Evolutionary conservation across 2,113 vertebrate genomes (phyloP).

Genomic region (Pollachius pollachius): DNA sequence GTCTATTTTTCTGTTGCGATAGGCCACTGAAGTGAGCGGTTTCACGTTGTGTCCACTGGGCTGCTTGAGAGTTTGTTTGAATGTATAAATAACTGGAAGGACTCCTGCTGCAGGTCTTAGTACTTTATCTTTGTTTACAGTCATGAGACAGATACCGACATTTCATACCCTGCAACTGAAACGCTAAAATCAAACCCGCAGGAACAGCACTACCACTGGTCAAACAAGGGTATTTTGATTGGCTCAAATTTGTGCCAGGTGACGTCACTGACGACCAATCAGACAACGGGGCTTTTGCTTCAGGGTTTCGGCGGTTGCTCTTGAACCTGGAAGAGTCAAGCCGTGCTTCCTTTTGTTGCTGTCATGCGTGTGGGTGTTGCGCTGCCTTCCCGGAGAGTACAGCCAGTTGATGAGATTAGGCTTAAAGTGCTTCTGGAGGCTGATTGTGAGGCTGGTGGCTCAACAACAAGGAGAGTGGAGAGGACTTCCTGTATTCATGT

Average conservation of each 20-base stretch:
- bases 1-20: constrained; percentile 9
- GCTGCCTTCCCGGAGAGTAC: too few species aligned
- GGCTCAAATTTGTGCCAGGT: constrained; percentile 2
- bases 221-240: not conserved
- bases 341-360: too few species aligned
- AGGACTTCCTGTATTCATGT: too few species aligned
- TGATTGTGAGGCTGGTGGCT: too few species aligned
- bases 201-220: not conserved
- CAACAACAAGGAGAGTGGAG: too few species aligned
- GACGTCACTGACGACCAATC: constrained; percentile 11
- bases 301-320: too few species aligned
- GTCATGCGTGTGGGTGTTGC: too few species aligned
- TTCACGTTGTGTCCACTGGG: constrained; percentile 38
- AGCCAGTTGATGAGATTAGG: too few species aligned
- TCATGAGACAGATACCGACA: constrained; percentile 55
- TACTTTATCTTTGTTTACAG: constrained; percentile 61
- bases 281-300: too few species aligned
- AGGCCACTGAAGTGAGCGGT: constrained; percentile 13
- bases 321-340: too few species aligned
- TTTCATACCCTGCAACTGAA: constrained; percentile 10
- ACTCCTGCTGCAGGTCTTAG: constrained; percentile 28
- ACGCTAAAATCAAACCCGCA: constrained; percentile 21
- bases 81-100: constrained; percentile 50
- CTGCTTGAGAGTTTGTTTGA: constrained; percentile 38
- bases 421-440: too few species aligned